Percentiles rank a stretch among this genome's conserved stretches.
Evolutionary conservation across 2,113 vertebrate species (phyloP).

Genomic region (Chaetodon trifascialis): DNA sequence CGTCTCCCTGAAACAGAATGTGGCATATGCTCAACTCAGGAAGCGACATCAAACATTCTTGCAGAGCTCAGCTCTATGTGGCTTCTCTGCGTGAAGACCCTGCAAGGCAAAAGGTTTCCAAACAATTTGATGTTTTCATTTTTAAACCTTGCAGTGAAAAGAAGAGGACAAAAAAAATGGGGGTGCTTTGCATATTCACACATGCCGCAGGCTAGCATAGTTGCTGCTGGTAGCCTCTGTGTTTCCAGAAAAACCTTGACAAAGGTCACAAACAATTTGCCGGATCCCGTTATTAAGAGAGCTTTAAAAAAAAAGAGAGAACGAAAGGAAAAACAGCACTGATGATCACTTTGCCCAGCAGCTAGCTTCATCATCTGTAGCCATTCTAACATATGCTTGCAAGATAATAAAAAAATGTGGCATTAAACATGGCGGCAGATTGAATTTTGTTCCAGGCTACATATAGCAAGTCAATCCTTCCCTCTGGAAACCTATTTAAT

Average conservation of each 20-base stretch:
- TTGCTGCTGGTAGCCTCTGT: constrained; percentile 71
- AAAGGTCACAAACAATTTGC: constrained; percentile 95
- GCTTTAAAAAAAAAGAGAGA: constrained; percentile 76
- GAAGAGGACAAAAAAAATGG: neutral
- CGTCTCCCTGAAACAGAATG: constrained; percentile 61
- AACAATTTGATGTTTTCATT: constrained; percentile 77
- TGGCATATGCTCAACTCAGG: constrained; percentile 81
- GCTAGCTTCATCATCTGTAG: constrained; percentile 95
- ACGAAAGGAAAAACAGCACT: constrained; percentile 79
- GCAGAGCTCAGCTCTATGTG: constrained; percentile 79
- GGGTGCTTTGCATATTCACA: constrained; percentile 89
- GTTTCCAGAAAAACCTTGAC: constrained; percentile 92
- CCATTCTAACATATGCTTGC: constrained; percentile 94
- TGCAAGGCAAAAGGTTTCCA: constrained; percentile 85
- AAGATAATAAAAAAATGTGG: constrained; percentile 91
- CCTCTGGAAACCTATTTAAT: constrained; percentile 92
- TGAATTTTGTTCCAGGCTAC: constrained; percentile 94
- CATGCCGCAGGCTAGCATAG: constrained; percentile 86
- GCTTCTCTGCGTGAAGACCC: constrained; percentile 64
- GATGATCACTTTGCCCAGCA: constrained; percentile 92
- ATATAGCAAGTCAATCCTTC: constrained; percentile 90
- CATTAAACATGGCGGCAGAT: constrained; percentile 95
- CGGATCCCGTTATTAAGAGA: constrained; percentile 90
- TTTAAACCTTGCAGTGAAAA: constrained; percentile 59
- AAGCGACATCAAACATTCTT: constrained; percentile 69